A percentile compares a stretch with the other conserved stretches of the same genome.
phyloP scores from a whole-genome alignment of 2,797 vertebrate species.

The Sebastiscus tertius region DNA sequence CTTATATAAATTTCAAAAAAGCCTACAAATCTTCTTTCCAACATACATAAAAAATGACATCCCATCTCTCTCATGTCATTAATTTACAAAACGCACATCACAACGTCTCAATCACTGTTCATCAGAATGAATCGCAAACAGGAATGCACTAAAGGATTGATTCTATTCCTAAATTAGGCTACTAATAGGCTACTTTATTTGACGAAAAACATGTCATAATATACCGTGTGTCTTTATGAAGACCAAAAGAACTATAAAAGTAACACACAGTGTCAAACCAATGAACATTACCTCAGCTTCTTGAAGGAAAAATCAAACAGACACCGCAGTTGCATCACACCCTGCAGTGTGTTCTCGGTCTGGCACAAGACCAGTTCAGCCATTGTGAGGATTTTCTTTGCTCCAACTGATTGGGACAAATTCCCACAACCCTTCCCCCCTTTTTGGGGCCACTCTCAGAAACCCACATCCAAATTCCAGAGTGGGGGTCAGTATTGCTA shows the following conservation, averaged over 20 bases:
- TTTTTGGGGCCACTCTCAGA: constrained; percentile 37
- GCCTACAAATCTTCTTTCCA: background rate
- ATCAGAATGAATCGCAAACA: background rate
- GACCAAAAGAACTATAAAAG: background rate
- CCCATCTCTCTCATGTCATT: background rate
- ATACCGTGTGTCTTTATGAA: too few relatives aligned
- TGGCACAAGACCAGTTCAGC: constrained; percentile 30
- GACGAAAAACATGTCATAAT: background rate
- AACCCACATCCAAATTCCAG: constrained; percentile 44
- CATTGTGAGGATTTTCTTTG: constrained; percentile 59
- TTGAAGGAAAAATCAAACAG: constrained; percentile 6
- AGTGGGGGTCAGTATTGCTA: constrained; percentile 12
- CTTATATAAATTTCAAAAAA: too few relatives aligned
- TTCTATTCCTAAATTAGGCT: background rate
- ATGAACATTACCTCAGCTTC: constrained; percentile 41
- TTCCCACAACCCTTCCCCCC: constrained; percentile 25
- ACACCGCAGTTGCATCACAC: constrained; percentile 16
- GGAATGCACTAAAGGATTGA: background rate
- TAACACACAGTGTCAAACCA: background rate
- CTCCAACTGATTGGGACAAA: constrained; percentile 53
- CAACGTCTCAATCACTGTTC: background rate
- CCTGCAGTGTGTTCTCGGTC: constrained; percentile 20
- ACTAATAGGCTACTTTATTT: background rate
- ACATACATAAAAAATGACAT: background rate
- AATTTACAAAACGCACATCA: background rate